These are phyloP conservation scores for Copidosoma floridanum DNA, from an alignment of 1,140 invertebrate species.

Conservation along the genomic window DNA sequence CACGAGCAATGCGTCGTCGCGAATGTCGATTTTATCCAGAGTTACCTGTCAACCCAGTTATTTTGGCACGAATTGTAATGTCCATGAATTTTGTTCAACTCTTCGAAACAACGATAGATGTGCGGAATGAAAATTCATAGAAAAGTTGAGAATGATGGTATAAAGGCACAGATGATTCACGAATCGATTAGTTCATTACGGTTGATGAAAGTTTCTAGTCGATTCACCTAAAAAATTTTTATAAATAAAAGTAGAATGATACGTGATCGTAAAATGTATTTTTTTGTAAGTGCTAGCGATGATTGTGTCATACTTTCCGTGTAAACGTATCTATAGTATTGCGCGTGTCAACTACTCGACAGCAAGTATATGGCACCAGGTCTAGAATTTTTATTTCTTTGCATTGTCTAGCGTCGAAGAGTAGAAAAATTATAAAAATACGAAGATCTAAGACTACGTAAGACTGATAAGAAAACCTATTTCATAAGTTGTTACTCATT, in stretches of 20 bases:
- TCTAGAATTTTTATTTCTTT: no score
- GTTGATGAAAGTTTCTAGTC: no score
- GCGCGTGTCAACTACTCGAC: no score
- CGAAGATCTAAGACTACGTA: constrained; percentile 39
- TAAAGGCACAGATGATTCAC: constrained; percentile 17
- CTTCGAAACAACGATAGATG: neutral
- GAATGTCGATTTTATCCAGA: no score
- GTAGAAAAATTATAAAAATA: constrained; percentile 52
- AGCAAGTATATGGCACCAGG: no score
- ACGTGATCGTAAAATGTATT: neutral
- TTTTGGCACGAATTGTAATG: constrained; percentile 26
- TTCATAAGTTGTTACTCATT: no score
- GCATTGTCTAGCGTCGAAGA: constrained; percentile 34
- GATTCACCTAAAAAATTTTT: neutral
- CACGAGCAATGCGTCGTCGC: no score
- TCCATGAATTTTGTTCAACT: constrained; percentile 3
- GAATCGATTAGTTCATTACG: no score
- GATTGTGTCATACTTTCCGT: no score
- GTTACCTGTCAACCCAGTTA: neutral
- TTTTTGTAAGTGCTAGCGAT: no score
- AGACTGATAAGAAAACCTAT: no score
- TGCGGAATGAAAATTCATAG: neutral
- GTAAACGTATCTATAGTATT: no score
- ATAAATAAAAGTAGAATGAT: neutral
- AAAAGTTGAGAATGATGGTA: neutral